Percentiles rank a stretch among this genome's conserved stretches.
Evolutionary conservation across 2,888 invertebrate species (phyloP).

Genomic region (Torymus texanus): DNA sequence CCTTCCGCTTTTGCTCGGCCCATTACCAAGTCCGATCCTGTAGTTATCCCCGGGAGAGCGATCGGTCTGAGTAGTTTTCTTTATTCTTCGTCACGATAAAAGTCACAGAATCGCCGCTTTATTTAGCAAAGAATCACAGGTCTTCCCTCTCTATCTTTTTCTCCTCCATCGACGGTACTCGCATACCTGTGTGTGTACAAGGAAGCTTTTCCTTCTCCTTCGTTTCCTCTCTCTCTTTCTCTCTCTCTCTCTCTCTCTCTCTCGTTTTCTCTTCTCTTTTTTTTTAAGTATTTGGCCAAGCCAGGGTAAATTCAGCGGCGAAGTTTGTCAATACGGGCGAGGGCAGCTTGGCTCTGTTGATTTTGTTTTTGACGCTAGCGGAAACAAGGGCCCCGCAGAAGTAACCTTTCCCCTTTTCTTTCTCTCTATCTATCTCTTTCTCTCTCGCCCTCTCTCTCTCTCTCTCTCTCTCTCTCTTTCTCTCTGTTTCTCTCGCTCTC

Average conservation of each 20-base stretch:
- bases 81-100: conserved; percentile 43
- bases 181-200: conserved; percentile 7
- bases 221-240: not conserved
- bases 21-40: conserved; percentile 53
- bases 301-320: conserved; percentile 44
- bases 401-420: not conserved
- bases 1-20: conserved; percentile 36
- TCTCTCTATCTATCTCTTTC: too few relatives aligned
- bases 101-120: conserved; percentile 45
- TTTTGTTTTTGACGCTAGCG: conserved; percentile 52
- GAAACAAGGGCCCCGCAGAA: conserved; percentile 31
- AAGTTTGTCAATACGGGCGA: conserved; percentile 46
- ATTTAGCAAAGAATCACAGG: conserved; percentile 56
- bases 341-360: conserved; percentile 36
- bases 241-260: conserved; percentile 23
- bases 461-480: too few relatives aligned
- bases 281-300: conserved; percentile 48
- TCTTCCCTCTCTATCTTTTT: conserved; percentile 19
- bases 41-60: conserved; percentile 53
- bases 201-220: conserved; percentile 21
- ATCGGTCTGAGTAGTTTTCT: conserved; percentile 37
- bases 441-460: too few relatives aligned
- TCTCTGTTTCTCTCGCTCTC: too few relatives aligned
- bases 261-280: conserved; percentile 13
- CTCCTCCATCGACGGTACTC: not conserved